Evolutionary conservation across 2,888 invertebrate genomes (phyloP).

Genomic region (Diachrysia chrysitis): DNA sequence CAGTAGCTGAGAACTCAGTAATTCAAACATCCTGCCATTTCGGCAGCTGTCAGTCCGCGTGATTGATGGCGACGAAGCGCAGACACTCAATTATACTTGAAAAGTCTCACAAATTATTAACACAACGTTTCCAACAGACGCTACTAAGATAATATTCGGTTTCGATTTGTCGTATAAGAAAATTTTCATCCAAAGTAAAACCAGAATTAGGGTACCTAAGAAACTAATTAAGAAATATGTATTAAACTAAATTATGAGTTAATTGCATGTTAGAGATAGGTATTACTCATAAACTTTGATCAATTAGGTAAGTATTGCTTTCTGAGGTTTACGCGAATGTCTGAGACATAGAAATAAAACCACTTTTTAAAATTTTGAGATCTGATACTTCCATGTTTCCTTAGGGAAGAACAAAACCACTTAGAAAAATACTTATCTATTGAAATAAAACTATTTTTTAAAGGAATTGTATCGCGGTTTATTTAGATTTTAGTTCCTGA

Average conservation of each 20-base stretch:
- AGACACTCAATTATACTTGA: conserved; percentile 42
- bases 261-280: no score
- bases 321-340: no score
- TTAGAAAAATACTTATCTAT: no score
- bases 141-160: background rate
- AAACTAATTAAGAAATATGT: background rate
- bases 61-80: conserved; percentile 41
- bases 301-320: no score
- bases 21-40: conserved; percentile 56
- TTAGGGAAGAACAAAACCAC: no score
- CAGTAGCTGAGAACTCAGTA: conserved; percentile 49
- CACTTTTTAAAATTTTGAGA: background rate
- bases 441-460: no score
- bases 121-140: conserved; percentile 13
- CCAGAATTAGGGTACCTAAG: background rate
- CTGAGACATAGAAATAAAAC: no score
- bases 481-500: no score
- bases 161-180: conserved; percentile 3
- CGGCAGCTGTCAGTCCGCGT: conserved; percentile 40
- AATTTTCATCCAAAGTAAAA: background rate
- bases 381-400: no score
- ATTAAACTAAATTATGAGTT: background rate
- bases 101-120: conserved; percentile 44
- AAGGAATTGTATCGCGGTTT: no score
- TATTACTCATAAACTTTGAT: no score